A percentile compares a stretch with the other conserved stretches of the same genome.
phyloP scores from a whole-genome alignment of 2,797 vertebrate genomes.

The Enteromius thamalakanensis region DNA sequence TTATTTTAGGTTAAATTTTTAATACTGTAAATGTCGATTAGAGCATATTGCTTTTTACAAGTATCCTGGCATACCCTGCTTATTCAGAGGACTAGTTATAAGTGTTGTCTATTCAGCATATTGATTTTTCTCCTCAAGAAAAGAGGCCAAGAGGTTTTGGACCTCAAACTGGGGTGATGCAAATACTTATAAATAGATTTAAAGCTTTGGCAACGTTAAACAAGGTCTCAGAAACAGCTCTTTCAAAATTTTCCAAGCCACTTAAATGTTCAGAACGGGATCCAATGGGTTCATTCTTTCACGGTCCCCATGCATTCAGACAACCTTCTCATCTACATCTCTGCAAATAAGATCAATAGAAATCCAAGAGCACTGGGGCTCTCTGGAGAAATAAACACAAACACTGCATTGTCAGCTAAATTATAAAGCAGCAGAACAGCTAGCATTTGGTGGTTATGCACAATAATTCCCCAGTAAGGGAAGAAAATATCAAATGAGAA shows the following conservation, averaged over 20 bases:
- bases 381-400: slow-evolving; percentile 47
- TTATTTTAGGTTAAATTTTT: background rate
- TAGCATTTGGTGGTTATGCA: slow-evolving; percentile 18
- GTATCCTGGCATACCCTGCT: background rate
- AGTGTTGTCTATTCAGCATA: background rate
- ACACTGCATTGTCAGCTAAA: slow-evolving; percentile 25
- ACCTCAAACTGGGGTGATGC: slow-evolving; percentile 19
- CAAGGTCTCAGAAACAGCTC: slow-evolving; percentile 3
- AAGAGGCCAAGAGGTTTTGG: background rate
- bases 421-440: slow-evolving; percentile 17
- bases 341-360: slow-evolving; percentile 42
- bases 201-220: slow-evolving; percentile 19
- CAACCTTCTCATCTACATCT: slow-evolving; percentile 24
- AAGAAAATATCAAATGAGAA: slow-evolving; percentile 6
- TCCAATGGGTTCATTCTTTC: slow-evolving; percentile 37
- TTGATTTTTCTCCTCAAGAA: background rate
- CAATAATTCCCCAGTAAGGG: slow-evolving; percentile 13
- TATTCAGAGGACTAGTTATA: background rate
- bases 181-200: slow-evolving; percentile 41
- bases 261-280: slow-evolving; percentile 27
- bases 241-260: slow-evolving; percentile 43
- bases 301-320: slow-evolving; percentile 33
- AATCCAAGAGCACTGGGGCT: slow-evolving; percentile 12
- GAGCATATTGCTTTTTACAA: background rate
- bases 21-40: background rate